Conservation (phyloP, 1,140 invertebrate genomes). For the Maniola jurtina region DNA sequence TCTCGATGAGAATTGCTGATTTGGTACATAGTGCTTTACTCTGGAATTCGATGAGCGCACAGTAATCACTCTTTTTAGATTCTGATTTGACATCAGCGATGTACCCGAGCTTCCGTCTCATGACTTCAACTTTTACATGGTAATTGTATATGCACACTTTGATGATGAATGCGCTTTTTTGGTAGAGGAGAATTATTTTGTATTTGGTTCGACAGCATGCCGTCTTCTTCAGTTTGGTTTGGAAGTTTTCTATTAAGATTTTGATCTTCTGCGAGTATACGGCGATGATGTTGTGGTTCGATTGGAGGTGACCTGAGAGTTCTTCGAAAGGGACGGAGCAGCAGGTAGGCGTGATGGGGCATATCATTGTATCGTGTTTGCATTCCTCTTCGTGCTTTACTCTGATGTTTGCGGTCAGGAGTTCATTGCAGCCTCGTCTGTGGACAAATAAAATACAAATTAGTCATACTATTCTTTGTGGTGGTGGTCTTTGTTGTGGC, state of each 20-base stretch:
- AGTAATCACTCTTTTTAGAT: constrained; percentile 67
- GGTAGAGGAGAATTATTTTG: constrained; percentile 65
- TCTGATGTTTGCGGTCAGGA: constrained; percentile 57
- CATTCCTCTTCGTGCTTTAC: constrained; percentile 70
- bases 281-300: constrained; percentile 66
- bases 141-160: constrained; percentile 75
- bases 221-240: constrained; percentile 69
- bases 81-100: constrained; percentile 62
- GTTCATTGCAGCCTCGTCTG: constrained; percentile 70
- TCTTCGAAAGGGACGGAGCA: constrained; percentile 65
- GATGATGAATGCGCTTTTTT: constrained; percentile 73
- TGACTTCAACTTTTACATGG: constrained; percentile 68
- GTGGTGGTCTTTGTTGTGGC: no score
- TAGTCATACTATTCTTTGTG: background rate
- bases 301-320: constrained; percentile 61
- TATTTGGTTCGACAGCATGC: constrained; percentile 71
- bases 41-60: constrained; percentile 71
- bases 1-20: constrained; percentile 67
- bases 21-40: constrained; percentile 69
- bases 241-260: constrained; percentile 74
- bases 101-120: constrained; percentile 64
- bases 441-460: constrained; percentile 35
- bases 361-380: constrained; percentile 69
- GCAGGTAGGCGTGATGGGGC: constrained; percentile 68
- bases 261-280: constrained; percentile 73